Evolutionary conservation across 2,113 vertebrate species (phyloP), one percentile per base, ranked within the genome.

Genomic region (Macquaria australasica): DNA sequence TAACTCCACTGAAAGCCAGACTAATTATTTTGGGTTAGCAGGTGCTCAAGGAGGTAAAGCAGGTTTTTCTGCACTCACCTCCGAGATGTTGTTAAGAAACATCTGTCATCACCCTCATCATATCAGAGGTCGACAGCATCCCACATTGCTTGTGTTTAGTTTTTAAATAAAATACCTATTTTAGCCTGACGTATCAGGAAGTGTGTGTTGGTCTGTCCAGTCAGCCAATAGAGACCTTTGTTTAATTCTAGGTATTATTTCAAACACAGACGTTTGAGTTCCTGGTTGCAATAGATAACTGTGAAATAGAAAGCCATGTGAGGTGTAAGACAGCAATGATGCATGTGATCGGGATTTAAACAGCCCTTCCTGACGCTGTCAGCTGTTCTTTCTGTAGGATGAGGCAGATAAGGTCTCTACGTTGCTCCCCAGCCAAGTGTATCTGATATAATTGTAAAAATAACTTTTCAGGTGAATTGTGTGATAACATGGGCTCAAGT

Each of bases 381-480:
- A 74, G 73, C 82, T 80, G 76, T 79, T 83, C 84, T 86, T 92
- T 81, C 83, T 90, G 71, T 81, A 60, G 81, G 62, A 59, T 39
- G 20, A 37, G 7, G 63, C 71, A 58, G 53, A 84, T 31, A 51
- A 66, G 53, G 82, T 81, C 71, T 85, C 31, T 25, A 37, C 71
- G 48, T 60, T 9, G 28, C 79, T 77, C 56, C 73, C 15, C 55
- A 88, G 88, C 87, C 82, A 85, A 88, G 81, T 77, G 3, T 81
- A 88, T 92, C 91, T 93, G 87, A 89, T 66, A 84, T 81, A 93
- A 92, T 93, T 91, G 91, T 92, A 93, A 89, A 60, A 75, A 74
- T 21, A 90, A 86, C 76, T 84, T 89, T 93, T 91, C 91, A 94
- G 92, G 89, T 92, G 83, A 91, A 87, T 84, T 69, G 58, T 81